Evolutionary conservation across 2,113 vertebrate genomes (phyloP).

Genomic region (Stegostoma tigrinum): DNA sequence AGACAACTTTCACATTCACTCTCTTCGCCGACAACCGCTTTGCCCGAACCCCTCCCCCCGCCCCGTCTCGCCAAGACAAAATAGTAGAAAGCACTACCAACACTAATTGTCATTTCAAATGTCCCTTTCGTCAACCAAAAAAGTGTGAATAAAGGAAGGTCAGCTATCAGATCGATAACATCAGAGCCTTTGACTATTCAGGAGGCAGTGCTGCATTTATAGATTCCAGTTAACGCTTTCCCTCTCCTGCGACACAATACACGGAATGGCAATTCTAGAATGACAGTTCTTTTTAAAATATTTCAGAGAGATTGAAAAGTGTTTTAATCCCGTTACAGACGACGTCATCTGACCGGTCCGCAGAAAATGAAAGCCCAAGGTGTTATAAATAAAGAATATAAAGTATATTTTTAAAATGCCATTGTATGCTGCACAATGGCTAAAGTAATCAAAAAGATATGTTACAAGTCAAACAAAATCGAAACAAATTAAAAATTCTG

Average conservation of each 20-base stretch:
- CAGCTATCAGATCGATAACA: constrained; percentile 38
- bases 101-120: constrained; percentile 48
- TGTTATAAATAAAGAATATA: not conserved
- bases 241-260: not conserved
- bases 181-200: constrained; percentile 40
- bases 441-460: not conserved
- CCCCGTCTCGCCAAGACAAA: not conserved
- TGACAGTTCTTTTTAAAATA: not conserved
- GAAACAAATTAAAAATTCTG: not conserved
- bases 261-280: not conserved
- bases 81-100: constrained; percentile 43
- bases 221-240: constrained; percentile 24
- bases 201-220: not conserved
- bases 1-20: constrained; percentile 52
- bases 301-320: not conserved
- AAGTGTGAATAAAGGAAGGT: constrained; percentile 39
- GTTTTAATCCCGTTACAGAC: not conserved
- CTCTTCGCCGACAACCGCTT: not conserved
- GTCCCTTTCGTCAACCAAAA: constrained; percentile 41
- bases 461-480: not conserved
- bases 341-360: not conserved
- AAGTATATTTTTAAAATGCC: not conserved
- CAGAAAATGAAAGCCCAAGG: not conserved
- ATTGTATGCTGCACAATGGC: not conserved
- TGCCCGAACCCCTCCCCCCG: not conserved